Percentiles rank a stretch among this genome's conserved stretches.
Conservation (phyloP, 2,113 vertebrate species). For the Stegastes partitus region DNA sequence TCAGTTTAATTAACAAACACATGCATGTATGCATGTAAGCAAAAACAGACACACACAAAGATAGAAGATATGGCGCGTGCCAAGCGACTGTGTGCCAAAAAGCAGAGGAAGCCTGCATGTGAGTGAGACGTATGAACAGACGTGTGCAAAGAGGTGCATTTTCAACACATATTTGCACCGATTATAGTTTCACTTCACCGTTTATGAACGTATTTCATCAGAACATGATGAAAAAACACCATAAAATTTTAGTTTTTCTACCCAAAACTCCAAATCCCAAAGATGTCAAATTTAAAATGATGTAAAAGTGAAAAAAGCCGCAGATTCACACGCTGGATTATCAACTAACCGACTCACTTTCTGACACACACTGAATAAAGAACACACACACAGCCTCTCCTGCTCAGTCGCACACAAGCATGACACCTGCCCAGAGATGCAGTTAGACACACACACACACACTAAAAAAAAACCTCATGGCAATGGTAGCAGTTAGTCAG, state of each 20-base stretch:
- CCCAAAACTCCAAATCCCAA: neutral
- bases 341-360: neutral
- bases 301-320: neutral
- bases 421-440: slow-evolving; percentile 53
- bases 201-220: too few relatives aligned
- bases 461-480: slow-evolving; percentile 49
- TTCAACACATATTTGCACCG: neutral
- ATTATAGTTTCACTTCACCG: neutral
- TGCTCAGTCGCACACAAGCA: slow-evolving; percentile 25
- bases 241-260: too few relatives aligned
- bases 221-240: neutral
- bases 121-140: too few relatives aligned
- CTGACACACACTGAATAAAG: neutral
- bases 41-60: slow-evolving; percentile 40
- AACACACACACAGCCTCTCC: neutral
- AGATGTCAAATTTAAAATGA: neutral
- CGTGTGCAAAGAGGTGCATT: too few relatives aligned
- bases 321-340: neutral
- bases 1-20: slow-evolving; percentile 64
- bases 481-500: slow-evolving; percentile 74
- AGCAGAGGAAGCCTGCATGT: slow-evolving; percentile 10
- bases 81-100: slow-evolving; percentile 3
- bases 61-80: slow-evolving; percentile 13
- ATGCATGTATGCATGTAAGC: slow-evolving; percentile 45
- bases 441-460: slow-evolving; percentile 18